These are phyloP conservation scores for Stenolophus ochropezus DNA, from an alignment of 2,888 invertebrate species.

Conservation along the genomic window DNA sequence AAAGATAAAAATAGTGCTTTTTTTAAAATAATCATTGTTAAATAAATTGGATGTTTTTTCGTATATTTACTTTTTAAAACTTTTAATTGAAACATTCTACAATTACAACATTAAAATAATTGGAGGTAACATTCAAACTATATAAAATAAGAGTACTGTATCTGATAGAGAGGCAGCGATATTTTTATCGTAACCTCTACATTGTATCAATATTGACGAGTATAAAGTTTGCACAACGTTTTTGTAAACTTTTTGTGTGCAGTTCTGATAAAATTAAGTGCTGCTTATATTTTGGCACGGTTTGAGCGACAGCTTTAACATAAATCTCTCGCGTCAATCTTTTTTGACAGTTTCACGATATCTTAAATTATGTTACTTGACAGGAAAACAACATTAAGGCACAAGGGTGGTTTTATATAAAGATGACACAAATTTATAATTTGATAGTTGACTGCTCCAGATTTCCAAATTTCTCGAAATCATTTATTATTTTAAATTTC, in stretches of 20 bases:
- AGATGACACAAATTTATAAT: conserved; percentile 17
- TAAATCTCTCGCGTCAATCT: conserved; percentile 40
- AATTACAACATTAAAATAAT: too few relatives aligned
- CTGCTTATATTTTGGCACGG: background rate
- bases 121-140: background rate
- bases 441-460: conserved; percentile 9
- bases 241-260: background rate
- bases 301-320: conserved; percentile 25
- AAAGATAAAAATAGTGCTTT: too few relatives aligned
- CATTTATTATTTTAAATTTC: conserved; percentile 20
- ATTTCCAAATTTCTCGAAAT: background rate
- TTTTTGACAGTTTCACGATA: conserved; percentile 5
- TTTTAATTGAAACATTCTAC: too few relatives aligned
- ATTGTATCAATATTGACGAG: background rate
- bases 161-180: too few relatives aligned
- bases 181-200: background rate
- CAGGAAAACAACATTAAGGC: conserved; percentile 26
- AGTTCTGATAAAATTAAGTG: conserved; percentile 9
- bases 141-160: background rate
- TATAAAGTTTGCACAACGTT: background rate
- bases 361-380: conserved; percentile 37
- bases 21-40: too few relatives aligned
- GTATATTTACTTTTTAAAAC: too few relatives aligned
- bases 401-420: conserved; percentile 23
- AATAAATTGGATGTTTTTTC: too few relatives aligned